Percentiles rank a stretch among this genome's conserved stretches.
Evolutionary conservation across 2,888 invertebrate genomes (phyloP).

Genomic region (Hanleya hanleyi): DNA sequence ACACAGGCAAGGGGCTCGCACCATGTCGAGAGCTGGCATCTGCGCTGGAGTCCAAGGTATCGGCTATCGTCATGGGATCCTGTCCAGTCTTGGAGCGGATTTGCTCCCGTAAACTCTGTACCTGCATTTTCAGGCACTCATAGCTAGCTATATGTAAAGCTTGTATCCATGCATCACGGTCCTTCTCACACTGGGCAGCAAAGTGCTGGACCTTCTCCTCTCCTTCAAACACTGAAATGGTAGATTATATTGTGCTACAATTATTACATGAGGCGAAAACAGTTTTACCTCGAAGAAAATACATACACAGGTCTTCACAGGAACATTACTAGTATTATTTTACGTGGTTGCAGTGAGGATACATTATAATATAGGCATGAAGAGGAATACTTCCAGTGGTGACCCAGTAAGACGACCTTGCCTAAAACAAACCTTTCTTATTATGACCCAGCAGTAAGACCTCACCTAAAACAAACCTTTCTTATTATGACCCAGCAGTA

Average conservation of each 20-base stretch:
- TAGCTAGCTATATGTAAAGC: constrained; percentile 89
- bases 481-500: too few relatives aligned
- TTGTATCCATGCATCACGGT: constrained; percentile 90
- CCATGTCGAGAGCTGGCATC: neutral
- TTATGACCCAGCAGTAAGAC: too few relatives aligned
- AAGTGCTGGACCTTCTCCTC: constrained; percentile 82
- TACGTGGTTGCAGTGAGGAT: too few relatives aligned
- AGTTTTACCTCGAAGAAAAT: too few relatives aligned
- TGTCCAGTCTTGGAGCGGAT: constrained; percentile 65
- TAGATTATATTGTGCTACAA: neutral
- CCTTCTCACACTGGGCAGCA: constrained; percentile 85
- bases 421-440: too few relatives aligned
- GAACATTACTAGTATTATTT: too few relatives aligned
- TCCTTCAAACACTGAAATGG: constrained; percentile 78
- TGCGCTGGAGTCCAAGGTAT: constrained; percentile 11
- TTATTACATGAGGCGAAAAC: neutral
- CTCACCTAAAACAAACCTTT: too few relatives aligned
- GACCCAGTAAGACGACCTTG: too few relatives aligned
- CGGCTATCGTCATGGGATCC: constrained; percentile 58
- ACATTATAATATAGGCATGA: too few relatives aligned
- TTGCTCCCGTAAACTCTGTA: constrained; percentile 75
- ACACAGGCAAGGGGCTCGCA: neutral
- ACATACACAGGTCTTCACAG: too few relatives aligned
- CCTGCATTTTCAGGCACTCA: constrained; percentile 85
- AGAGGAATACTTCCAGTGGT: too few relatives aligned